These are phyloP conservation scores for Zalophus californianus DNA, from an alignment of 2,797 vertebrate genomes.

Conservation along the genomic window DNA sequence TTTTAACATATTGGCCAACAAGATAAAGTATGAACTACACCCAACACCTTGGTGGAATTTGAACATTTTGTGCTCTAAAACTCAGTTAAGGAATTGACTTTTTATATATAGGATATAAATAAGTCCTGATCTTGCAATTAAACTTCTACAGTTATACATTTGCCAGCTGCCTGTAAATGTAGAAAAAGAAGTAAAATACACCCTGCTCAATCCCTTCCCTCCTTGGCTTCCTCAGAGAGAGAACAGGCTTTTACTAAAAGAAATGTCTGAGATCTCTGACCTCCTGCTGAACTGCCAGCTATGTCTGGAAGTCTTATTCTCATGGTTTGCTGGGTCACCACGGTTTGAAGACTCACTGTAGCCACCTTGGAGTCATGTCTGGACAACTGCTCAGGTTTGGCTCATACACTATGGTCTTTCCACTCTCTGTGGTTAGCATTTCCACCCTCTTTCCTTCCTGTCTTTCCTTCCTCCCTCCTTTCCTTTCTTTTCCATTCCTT, in stretches of 20 bases:
- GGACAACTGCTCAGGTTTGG: neutral
- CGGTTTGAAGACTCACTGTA: neutral
- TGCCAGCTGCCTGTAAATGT: neutral
- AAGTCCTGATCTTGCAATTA: neutral
- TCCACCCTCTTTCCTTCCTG: neutral
- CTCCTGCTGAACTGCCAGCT: neutral
- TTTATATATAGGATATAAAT: neutral
- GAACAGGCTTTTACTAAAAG: neutral
- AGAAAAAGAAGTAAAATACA: neutral
- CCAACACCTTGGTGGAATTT: neutral
- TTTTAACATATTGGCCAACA: neutral
- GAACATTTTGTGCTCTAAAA: neutral
- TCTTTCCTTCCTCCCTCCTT: neutral
- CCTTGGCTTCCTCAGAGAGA: neutral
- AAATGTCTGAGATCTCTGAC: neutral
- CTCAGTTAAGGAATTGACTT: neutral
- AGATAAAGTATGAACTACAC: neutral
- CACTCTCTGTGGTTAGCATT: neutral
- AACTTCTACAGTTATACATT: neutral
- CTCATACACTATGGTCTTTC: neutral
- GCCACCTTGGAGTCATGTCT: neutral
- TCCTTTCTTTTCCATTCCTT: neutral
- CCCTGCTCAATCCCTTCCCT: neutral
- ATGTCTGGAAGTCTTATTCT: neutral
- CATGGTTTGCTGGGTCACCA: neutral